Base-by-base conservation (phyloP, 2,888 invertebrate genomes). In the Drosophila vallismaia region DNA sequence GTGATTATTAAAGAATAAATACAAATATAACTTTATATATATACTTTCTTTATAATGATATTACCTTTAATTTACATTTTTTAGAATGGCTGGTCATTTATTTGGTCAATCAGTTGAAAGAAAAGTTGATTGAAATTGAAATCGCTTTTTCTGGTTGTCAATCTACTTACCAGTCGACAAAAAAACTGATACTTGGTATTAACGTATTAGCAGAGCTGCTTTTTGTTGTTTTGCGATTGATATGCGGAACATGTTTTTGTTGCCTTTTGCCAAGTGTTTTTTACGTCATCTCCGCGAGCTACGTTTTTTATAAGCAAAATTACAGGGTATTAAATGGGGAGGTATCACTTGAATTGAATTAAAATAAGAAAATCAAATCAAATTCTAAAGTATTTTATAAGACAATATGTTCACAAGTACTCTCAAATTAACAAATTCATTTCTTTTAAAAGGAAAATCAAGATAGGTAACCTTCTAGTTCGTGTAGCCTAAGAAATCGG, bases 161-260 rank as follows among this genome's bases (percentile, higher is more conserved):
- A 31, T 62, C 26, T 26, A 14, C 24, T 36, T 12, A 28, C 26
- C 44, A 44, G 8, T 24, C 48, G 31, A 14, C 28, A 40, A 28
- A 14, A 3, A 42, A 10, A 9, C 10, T 24, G 10, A 33, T 51
- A 84, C 69, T 75, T 69, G 57, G 63, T 53, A 73, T 70, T 42
- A 64, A 46, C 28, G 44, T 63, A 63, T 63, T 52, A 44, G n/a
- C 51, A 12, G 42, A 63, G 50, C 44, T 8, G 24, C 28, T 49
- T 12, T 50, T n/a, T 50, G 48, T 19, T 77, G 70, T 57, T 80
- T 62, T 80, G 69, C 62, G 57, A 78, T 85, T 86, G 78, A 84
- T 80, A 88, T 85, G 84, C 84, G 88, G 85, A 88, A 88, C 84
- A 86, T 86, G 84, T 80, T 85, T 53, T 71, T 75, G 75, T 84